phyloP scores from a whole-genome alignment of 1,140 invertebrate genomes.

The Sesamia nonagrioides region DNA sequence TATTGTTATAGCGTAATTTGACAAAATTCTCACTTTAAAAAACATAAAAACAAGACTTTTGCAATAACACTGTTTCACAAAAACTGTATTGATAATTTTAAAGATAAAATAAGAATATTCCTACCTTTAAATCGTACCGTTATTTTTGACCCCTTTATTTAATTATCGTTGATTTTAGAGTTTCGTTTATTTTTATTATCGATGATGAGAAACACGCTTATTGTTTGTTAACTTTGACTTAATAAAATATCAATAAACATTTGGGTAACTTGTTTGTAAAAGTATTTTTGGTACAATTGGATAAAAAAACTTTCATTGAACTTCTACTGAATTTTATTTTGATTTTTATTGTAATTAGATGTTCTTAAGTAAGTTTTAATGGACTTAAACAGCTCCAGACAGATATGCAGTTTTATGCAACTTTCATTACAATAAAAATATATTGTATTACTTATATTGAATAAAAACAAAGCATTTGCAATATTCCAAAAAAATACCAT shows the following conservation, averaged over 20 bases:
- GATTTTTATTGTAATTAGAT: neutral
- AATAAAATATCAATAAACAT: neutral
- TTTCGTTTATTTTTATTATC: constrained; percentile 5
- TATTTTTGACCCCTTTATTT: constrained; percentile 22
- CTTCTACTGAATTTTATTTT: neutral
- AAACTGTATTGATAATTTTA: neutral
- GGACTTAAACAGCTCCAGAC: too few relatives aligned
- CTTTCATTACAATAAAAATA: neutral
- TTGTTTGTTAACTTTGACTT: neutral
- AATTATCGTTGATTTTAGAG: neutral
- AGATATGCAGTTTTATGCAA: neutral
- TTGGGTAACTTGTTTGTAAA: neutral
- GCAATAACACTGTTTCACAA: neutral
- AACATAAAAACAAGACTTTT: neutral
- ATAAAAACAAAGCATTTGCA: neutral
- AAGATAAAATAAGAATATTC: neutral
- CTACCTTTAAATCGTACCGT: neutral
- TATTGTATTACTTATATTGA: neutral
- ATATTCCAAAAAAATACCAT: neutral
- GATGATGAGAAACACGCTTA: neutral
- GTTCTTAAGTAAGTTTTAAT: constrained; percentile 1
- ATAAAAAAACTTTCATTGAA: neutral
- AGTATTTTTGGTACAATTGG: neutral
- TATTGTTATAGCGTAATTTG: constrained; percentile 15
- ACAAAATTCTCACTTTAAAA: constrained; percentile 13